These are phyloP conservation scores for Micronisus gabar DNA, from an alignment of 2,113 vertebrate genomes.

Conservation along the genomic window DNA sequence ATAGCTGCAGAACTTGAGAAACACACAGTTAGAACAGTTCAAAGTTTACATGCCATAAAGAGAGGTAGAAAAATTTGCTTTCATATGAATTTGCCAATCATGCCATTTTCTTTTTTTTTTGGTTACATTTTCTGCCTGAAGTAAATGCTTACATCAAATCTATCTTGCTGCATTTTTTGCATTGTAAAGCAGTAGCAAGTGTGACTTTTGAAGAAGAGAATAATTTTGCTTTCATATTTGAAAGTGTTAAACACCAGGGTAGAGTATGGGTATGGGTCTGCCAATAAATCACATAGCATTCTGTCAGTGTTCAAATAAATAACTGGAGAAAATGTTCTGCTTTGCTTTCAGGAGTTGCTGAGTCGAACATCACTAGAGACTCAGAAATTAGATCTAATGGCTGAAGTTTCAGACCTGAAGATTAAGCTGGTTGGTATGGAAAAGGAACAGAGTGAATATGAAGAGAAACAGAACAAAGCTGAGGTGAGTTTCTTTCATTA, in stretches of 20 bases:
- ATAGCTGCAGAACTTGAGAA: not conserved
- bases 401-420: constrained; percentile 93
- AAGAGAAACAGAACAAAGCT: constrained; percentile 91
- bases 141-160: not conserved
- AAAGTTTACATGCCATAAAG: not conserved
- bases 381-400: constrained; percentile 92
- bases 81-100: not conserved
- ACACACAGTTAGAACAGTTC: not conserved
- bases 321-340: not conserved
- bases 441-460: constrained; percentile 84
- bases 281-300: not conserved
- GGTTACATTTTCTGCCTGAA: not conserved
- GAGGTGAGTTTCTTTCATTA: constrained; percentile 78
- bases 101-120: not conserved
- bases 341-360: constrained; percentile 84
- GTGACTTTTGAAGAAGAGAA: not conserved
- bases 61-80: not conserved
- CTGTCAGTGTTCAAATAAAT: not conserved
- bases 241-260: not conserved
- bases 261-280: not conserved
- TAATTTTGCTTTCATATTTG: not conserved
- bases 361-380: constrained; percentile 90
- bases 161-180: not conserved
- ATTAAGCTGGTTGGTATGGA: constrained; percentile 93
- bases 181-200: not conserved